Evolutionary conservation across 2,888 invertebrate genomes (phyloP).

Genomic region (Athripsodes cinereus): DNA sequence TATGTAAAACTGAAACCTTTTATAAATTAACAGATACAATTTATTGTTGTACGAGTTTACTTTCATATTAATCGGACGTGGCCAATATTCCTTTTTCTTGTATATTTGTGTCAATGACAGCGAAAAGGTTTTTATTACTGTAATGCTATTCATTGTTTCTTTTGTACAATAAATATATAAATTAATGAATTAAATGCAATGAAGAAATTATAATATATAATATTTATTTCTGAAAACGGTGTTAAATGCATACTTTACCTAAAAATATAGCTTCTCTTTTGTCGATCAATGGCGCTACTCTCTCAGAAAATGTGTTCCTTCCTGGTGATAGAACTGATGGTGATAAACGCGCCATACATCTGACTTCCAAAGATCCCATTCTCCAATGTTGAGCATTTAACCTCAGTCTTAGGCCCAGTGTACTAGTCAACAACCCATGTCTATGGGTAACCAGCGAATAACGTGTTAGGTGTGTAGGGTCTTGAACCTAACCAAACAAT

Average conservation of each 20-base stretch:
- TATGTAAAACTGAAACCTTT: background rate
- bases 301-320: conserved; percentile 52
- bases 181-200: too few species aligned
- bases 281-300: conserved; percentile 49
- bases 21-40: background rate
- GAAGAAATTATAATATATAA: background rate
- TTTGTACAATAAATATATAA: background rate
- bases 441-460: conserved; percentile 50
- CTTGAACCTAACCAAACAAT: conserved; percentile 39
- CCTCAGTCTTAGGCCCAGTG: conserved; percentile 50
- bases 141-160: too few species aligned
- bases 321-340: conserved; percentile 56
- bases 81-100: too few species aligned
- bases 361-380: conserved; percentile 55
- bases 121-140: too few species aligned
- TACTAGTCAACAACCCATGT: conserved; percentile 53
- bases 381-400: conserved; percentile 51
- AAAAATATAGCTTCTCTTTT: conserved; percentile 56
- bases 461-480: conserved; percentile 43
- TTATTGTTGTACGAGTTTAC: background rate
- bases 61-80: background rate
- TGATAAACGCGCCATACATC: conserved; percentile 55
- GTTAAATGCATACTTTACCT: too few species aligned
- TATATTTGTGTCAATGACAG: too few species aligned
- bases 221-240: too few species aligned